Percentiles rank a stretch among this genome's conserved stretches.
Evolutionary conservation across 2,888 invertebrate genomes (phyloP).

Genomic region (Pyralis farinalis): DNA sequence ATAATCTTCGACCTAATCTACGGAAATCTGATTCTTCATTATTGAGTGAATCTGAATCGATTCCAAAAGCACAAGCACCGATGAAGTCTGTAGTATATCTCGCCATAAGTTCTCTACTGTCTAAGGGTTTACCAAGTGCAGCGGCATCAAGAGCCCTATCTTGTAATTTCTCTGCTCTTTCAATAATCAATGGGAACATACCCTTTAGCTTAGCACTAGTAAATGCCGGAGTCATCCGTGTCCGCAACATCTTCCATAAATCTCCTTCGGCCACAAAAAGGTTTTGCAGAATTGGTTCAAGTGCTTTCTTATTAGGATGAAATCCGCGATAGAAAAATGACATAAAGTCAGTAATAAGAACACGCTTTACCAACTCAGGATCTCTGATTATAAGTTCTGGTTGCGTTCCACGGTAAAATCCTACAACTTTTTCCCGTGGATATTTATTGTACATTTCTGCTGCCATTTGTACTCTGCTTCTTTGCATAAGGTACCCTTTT

Average conservation of each 20-base stretch:
- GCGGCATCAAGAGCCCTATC: conserved; percentile 6
- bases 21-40: conserved; percentile 14
- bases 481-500: conserved; percentile 1
- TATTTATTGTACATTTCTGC: conserved; percentile 7
- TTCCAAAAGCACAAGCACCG: conserved; percentile 32
- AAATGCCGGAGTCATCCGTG: conserved; percentile 13
- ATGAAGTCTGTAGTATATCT: conserved; percentile 35
- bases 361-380: conserved; percentile 7
- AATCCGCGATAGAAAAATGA: conserved; percentile 9
- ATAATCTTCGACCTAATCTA: conserved; percentile 12
- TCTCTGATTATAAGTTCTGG: conserved; percentile 9
- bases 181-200: conserved; percentile 14
- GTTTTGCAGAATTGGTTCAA: conserved; percentile 12
- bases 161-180: conserved; percentile 11
- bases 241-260: conserved; percentile 13
- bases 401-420: conserved; percentile 1
- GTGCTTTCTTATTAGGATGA: background rate
- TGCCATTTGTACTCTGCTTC: background rate
- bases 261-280: conserved; percentile 14
- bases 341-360: conserved; percentile 9
- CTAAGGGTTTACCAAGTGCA: conserved; percentile 16
- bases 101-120: conserved; percentile 29
- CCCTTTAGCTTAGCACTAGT: conserved; percentile 12
- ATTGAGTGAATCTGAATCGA: conserved; percentile 19
- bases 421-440: conserved; percentile 9